Percentiles rank a stretch among this genome's conserved stretches.
These are phyloP conservation scores for Myanophis thanlyinensis DNA, from an alignment of 2,113 vertebrate genomes.

Conservation along the genomic window DNA sequence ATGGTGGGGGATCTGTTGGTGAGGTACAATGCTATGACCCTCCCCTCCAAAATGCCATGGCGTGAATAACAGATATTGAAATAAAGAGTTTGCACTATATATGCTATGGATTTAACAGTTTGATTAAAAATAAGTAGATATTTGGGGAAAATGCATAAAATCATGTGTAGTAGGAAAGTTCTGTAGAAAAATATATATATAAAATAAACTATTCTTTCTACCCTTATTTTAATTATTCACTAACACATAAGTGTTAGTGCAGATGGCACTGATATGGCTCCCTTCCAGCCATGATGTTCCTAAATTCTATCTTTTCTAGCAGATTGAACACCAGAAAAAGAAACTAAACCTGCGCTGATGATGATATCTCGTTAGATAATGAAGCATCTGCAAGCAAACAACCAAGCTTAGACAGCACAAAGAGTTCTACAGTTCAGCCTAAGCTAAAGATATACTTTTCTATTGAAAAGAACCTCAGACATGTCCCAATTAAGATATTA, in stretches of 20 bases:
- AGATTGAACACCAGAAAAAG: not conserved
- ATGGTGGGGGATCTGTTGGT: not conserved
- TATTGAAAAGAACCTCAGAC: not conserved
- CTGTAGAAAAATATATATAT: not conserved
- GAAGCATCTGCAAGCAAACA: not conserved
- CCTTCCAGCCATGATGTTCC: not conserved
- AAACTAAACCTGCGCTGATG: not conserved
- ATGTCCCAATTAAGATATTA: not conserved
- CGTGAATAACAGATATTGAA: not conserved
- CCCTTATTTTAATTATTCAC: not conserved
- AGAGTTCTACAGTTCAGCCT: not conserved
- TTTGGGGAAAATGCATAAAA: not conserved
- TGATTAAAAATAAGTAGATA: not conserved
- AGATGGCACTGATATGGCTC: not conserved
- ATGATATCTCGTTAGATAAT: not conserved
- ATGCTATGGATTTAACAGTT: not conserved
- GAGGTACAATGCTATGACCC: not conserved
- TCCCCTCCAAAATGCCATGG: not conserved
- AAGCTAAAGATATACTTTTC: not conserved
- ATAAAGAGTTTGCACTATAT: not conserved
- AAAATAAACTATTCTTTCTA: not conserved
- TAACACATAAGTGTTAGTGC: not conserved
- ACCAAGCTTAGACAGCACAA: not conserved
- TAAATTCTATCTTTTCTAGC: not conserved
- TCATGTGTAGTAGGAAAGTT: not conserved